Percentiles rank a stretch among this genome's conserved stretches.
Conservation (phyloP, 2,797 vertebrate genomes). For the Enteromius viviparus region DNA sequence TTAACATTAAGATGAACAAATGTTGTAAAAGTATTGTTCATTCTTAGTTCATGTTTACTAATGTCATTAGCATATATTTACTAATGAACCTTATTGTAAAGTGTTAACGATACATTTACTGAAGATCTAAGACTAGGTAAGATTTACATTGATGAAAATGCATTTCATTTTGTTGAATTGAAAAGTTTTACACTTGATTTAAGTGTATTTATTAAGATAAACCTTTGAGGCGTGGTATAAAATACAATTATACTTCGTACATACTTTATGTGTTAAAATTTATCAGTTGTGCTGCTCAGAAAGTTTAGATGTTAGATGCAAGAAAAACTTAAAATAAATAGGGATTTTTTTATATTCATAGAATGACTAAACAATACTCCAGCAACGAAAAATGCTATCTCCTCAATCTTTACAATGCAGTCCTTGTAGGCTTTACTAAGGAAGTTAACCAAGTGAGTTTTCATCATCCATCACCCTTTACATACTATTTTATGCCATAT, state of each 20-base stretch:
- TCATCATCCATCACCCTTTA: neutral
- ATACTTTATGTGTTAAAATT: constrained; percentile 3
- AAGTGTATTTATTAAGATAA: too few species aligned
- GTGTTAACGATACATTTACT: neutral
- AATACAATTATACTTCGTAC: neutral
- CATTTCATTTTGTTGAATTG: neutral
- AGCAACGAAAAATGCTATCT: neutral
- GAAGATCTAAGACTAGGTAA: neutral
- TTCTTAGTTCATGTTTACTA: too few species aligned
- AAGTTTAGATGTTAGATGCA: neutral
- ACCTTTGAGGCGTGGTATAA: neutral
- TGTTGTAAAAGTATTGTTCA: too few species aligned
- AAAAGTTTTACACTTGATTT: neutral
- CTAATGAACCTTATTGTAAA: too few species aligned
- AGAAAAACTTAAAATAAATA: neutral
- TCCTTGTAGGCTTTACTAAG: neutral
- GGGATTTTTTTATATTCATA: neutral
- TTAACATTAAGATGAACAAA: too few species aligned
- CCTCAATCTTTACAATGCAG: constrained; percentile 11
- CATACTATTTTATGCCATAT: neutral
- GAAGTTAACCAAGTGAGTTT: neutral
- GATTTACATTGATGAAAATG: neutral
- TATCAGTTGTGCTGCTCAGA: neutral
- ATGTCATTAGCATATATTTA: too few species aligned
- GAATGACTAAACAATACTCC: neutral